phyloP scores from a whole-genome alignment of 2,888 invertebrate genomes.

The Antitype chi region DNA sequence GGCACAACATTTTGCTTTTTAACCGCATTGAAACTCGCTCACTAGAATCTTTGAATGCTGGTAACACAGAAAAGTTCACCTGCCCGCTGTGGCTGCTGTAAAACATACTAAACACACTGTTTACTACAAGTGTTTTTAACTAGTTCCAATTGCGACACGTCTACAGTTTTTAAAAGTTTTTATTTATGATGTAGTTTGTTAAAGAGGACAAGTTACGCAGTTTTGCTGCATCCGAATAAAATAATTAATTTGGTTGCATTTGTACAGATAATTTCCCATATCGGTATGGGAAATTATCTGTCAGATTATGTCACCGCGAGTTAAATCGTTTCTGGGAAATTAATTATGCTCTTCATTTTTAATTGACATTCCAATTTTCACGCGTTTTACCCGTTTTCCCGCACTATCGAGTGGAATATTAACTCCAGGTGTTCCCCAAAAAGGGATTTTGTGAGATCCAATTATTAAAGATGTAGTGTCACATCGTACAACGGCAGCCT shows the following conservation, averaged over 20 bases:
- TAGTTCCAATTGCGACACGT: not conserved
- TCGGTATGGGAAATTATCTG: not conserved
- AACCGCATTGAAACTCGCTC: slow-evolving; percentile 1
- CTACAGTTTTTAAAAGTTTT: slow-evolving; percentile 5
- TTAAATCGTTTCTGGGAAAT: not conserved
- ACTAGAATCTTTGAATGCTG: slow-evolving; percentile 8
- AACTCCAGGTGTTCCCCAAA: not conserved
- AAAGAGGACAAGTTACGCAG: not conserved
- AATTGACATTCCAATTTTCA: not conserved
- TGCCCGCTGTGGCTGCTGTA: not conserved
- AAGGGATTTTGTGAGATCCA: not conserved
- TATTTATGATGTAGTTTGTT: not conserved
- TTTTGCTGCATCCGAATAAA: not conserved
- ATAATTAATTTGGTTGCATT: too few relatives aligned
- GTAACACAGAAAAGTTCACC: slow-evolving; percentile 29
- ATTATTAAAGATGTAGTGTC: not conserved
- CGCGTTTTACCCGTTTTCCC: too few relatives aligned
- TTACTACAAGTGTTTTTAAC: not conserved
- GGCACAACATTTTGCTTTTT: slow-evolving; percentile 27
- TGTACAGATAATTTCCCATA: not conserved
- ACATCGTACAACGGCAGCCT: not conserved
- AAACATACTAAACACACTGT: slow-evolving; percentile 27
- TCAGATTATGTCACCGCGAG: not conserved
- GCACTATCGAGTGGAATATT: not conserved
- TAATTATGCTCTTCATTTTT: not conserved